phyloP scores from a whole-genome alignment of 2,888 invertebrate genomes.

The Caenorhabditis sinica region DNA sequence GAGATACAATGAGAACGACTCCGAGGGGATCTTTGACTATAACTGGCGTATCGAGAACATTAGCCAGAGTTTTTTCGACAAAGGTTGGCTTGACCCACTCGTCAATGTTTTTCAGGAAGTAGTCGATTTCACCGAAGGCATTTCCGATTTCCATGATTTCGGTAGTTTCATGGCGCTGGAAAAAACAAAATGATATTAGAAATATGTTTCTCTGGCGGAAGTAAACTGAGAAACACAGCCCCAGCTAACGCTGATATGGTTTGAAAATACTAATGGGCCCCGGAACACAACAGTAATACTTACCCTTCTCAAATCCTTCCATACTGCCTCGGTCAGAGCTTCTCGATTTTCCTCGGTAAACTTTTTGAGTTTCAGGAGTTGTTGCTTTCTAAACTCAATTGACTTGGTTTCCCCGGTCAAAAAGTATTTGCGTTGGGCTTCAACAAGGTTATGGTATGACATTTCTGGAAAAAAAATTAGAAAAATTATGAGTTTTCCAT shows the following conservation, averaged over 20 bases:
- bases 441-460: slow-evolving; percentile 54
- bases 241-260: too few relatives aligned
- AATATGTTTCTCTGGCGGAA: too few relatives aligned
- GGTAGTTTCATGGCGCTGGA: slow-evolving; percentile 67
- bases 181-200: neutral
- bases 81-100: slow-evolving; percentile 71
- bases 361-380: slow-evolving; percentile 71
- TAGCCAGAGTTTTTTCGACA: slow-evolving; percentile 66
- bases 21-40: slow-evolving; percentile 88
- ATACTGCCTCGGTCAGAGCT: slow-evolving; percentile 75
- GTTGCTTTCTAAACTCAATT: slow-evolving; percentile 57
- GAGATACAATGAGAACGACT: slow-evolving; percentile 90
- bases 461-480: slow-evolving; percentile 19
- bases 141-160: slow-evolving; percentile 74
- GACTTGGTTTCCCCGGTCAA: slow-evolving; percentile 70
- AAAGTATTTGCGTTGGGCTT: slow-evolving; percentile 76
- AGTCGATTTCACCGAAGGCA: slow-evolving; percentile 76
- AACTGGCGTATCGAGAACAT: slow-evolving; percentile 83
- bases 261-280: too few relatives aligned
- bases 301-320: slow-evolving; percentile 79
- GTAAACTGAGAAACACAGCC: too few relatives aligned
- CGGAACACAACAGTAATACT: neutral
- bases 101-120: slow-evolving; percentile 75
- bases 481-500: too few relatives aligned
- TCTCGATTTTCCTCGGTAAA: slow-evolving; percentile 75